Evolutionary conservation across 2,113 vertebrate genomes (phyloP).

Genomic region (Oncorhynchus clarkii): DNA sequence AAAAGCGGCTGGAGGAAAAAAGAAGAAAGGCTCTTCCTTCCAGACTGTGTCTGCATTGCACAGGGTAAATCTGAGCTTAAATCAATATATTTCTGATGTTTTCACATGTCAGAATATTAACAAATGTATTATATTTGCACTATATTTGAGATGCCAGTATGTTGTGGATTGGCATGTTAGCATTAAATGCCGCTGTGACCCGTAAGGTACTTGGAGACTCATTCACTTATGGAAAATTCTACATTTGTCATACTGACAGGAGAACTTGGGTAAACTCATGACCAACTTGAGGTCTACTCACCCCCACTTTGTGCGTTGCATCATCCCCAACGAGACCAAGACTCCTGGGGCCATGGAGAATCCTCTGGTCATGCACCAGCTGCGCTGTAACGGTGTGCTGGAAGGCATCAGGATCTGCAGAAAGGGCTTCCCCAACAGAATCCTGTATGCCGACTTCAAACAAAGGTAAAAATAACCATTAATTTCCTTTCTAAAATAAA

Average conservation of each 20-base stretch:
- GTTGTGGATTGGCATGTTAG: not conserved
- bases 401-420: constrained; percentile 78
- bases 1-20: constrained; percentile 61
- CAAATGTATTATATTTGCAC: not conserved
- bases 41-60: constrained; percentile 79
- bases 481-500: not conserved
- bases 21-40: constrained; percentile 79
- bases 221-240: not conserved
- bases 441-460: constrained; percentile 75
- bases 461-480: constrained; percentile 60
- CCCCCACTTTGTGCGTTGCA: constrained; percentile 83
- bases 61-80: constrained; percentile 58
- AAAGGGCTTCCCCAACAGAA: constrained; percentile 78
- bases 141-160: not conserved
- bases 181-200: not conserved
- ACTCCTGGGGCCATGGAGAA: constrained; percentile 75
- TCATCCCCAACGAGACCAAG: constrained; percentile 85
- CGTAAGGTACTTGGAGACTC: not conserved
- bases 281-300: constrained; percentile 80
- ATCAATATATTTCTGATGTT: not conserved
- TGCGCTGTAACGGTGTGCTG: constrained; percentile 75
- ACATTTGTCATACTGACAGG: constrained; percentile 55
- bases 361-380: constrained; percentile 71
- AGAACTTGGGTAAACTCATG: constrained; percentile 85
- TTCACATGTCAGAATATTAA: not conserved